Percentiles rank a stretch among this genome's conserved stretches.
Conservation (phyloP, 1,140 invertebrate genomes). For the Oreohelix idahoensis region DNA sequence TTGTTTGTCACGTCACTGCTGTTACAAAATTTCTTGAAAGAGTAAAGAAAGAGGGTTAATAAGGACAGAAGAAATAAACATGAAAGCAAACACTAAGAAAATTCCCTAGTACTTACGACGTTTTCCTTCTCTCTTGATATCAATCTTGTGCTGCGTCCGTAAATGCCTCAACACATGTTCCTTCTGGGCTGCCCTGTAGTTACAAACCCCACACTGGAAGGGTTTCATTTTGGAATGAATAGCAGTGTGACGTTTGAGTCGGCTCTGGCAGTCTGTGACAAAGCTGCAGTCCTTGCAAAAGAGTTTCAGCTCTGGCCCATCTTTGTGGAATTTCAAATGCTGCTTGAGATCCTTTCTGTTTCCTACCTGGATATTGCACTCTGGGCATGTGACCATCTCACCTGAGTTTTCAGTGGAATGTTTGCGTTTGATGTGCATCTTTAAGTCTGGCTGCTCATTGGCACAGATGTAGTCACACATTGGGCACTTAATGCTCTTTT, state of each 20-base stretch:
- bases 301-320: constrained; percentile 70
- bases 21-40: too few relatives aligned
- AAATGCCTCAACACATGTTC: constrained; percentile 70
- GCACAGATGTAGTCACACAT: constrained; percentile 70
- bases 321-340: constrained; percentile 70
- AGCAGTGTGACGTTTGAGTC: constrained; percentile 65
- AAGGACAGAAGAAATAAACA: too few relatives aligned
- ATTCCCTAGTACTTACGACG: constrained; percentile 35
- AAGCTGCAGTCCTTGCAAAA: constrained; percentile 71
- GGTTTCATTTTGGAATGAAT: constrained; percentile 69
- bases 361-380: constrained; percentile 62
- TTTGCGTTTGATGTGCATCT: constrained; percentile 65
- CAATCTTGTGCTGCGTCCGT: constrained; percentile 63
- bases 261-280: constrained; percentile 71
- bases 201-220: constrained; percentile 68
- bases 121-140: constrained; percentile 47
- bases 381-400: constrained; percentile 56
- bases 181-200: constrained; percentile 68
- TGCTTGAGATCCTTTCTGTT: constrained; percentile 68
- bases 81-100: too few relatives aligned
- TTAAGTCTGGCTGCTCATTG: constrained; percentile 69
- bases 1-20: too few relatives aligned
- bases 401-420: constrained; percentile 54
- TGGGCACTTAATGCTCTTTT: constrained; percentile 67
- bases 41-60: too few relatives aligned